phyloP scores from a whole-genome alignment of 2,797 vertebrate species.

The Pelobates cultripes region DNA sequence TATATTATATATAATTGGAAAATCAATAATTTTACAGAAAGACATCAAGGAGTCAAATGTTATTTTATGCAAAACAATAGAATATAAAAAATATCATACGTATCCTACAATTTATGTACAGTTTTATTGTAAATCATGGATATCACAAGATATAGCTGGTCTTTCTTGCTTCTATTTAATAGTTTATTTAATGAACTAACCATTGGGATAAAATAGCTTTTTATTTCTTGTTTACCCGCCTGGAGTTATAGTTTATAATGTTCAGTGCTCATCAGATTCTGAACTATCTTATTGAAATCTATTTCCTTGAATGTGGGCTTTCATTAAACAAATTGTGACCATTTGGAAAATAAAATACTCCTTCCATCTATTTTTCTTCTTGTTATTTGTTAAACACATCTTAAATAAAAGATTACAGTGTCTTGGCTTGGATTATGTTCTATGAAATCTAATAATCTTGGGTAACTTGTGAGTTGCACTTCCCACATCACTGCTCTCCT shows the following conservation, averaged over 20 bases:
- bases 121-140: too few relatives aligned
- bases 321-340: conserved; percentile 29
- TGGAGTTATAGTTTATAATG: background rate
- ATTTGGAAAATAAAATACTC: conserved; percentile 24
- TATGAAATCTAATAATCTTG: conserved; percentile 45
- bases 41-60: too few relatives aligned
- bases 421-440: conserved; percentile 41
- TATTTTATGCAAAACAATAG: too few relatives aligned
- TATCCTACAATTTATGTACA: too few relatives aligned
- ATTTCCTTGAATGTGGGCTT: conserved; percentile 20
- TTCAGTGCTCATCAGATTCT: conserved; percentile 21
- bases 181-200: too few relatives aligned
- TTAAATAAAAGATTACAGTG: conserved; percentile 53
- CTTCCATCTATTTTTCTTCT: conserved; percentile 37
- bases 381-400: conserved; percentile 41
- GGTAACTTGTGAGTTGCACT: conserved; percentile 7
- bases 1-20: too few relatives aligned
- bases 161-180: too few relatives aligned
- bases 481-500: conserved; percentile 15
- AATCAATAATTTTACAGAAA: too few relatives aligned
- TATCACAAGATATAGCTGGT: too few relatives aligned
- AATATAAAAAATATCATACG: too few relatives aligned
- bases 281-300: conserved; percentile 18
- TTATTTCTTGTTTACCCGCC: background rate
- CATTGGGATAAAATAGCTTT: background rate